Percentiles rank a stretch among this genome's conserved stretches.
phyloP scores from a whole-genome alignment of 2,888 invertebrate genomes.

The Criorhina ranunculi region DNA sequence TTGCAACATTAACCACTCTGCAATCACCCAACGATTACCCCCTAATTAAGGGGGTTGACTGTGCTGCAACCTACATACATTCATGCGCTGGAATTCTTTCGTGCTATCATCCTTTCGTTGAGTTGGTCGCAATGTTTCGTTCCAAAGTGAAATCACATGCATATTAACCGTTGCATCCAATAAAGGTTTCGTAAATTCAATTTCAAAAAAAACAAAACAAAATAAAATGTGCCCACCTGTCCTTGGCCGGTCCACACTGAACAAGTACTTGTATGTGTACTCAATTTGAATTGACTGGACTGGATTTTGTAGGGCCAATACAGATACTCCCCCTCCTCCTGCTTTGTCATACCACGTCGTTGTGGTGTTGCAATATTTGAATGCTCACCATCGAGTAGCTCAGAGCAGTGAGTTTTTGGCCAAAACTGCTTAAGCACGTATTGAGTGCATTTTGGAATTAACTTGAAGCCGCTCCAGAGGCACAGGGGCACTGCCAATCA shows the following conservation, averaged over 20 bases:
- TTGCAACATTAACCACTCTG: slow-evolving; percentile 33
- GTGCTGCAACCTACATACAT: not conserved
- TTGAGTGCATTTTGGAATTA: slow-evolving; percentile 46
- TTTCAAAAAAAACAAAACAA: slow-evolving; percentile 2
- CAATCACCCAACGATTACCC: slow-evolving; percentile 15
- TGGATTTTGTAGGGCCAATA: slow-evolving; percentile 37
- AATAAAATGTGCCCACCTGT: slow-evolving; percentile 34
- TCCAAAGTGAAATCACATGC: slow-evolving; percentile 26
- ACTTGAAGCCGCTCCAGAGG: not conserved
- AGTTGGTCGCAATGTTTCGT: not conserved
- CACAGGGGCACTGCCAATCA: not conserved
- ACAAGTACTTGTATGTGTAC: not conserved
- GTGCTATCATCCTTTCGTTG: not conserved
- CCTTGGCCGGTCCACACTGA: slow-evolving; percentile 41
- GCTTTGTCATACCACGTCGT: too few species aligned
- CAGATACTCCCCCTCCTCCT: slow-evolving; percentile 40
- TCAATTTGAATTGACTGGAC: slow-evolving; percentile 59
- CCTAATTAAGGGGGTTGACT: slow-evolving; percentile 6
- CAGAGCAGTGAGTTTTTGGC: not conserved
- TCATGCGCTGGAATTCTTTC: not conserved
- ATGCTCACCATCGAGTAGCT: not conserved
- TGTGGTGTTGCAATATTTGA: slow-evolving; percentile 4
- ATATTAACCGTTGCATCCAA: slow-evolving; percentile 31
- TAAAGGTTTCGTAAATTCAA: slow-evolving; percentile 25
- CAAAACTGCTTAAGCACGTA: slow-evolving; percentile 34